phyloP scores from a whole-genome alignment of 1,140 invertebrate genomes.

The Bilobella aurantiaca region DNA sequence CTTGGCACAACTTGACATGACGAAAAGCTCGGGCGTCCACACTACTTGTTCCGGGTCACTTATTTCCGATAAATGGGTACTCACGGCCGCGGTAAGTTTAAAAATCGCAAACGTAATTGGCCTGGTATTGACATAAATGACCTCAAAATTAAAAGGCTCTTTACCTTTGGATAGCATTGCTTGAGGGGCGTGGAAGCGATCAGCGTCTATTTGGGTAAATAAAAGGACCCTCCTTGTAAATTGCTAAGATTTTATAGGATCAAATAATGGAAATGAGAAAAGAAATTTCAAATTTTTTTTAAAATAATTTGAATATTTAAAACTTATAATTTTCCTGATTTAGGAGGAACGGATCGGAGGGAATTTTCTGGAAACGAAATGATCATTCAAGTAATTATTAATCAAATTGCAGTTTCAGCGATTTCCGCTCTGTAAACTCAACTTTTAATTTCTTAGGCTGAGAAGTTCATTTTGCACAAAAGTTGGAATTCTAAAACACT shows the following conservation, averaged over 20 bases:
- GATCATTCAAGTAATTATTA: conserved; percentile 18
- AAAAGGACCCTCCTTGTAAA: too few species aligned
- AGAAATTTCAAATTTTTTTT: background rate
- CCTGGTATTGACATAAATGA: background rate
- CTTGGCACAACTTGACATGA: conserved; percentile 32
- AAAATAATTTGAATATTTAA: too few species aligned
- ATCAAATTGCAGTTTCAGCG: background rate
- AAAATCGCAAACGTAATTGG: conserved; percentile 10
- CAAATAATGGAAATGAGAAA: too few species aligned
- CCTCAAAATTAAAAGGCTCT: too few species aligned
- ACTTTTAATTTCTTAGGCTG: conserved; percentile 14
- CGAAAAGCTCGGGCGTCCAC: conserved; percentile 24
- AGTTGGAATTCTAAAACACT: conserved; percentile 28
- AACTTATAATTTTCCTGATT: background rate
- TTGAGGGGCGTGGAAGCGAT: conserved; percentile 22
- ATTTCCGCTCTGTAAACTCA: background rate
- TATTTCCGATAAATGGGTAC: conserved; percentile 21
- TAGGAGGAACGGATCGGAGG: conserved; percentile 27
- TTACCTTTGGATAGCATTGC: background rate
- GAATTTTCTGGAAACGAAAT: conserved; percentile 27
- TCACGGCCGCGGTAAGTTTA: conserved; percentile 31
- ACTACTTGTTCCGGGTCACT: conserved; percentile 31
- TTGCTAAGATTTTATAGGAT: too few species aligned
- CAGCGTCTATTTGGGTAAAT: conserved; percentile 24
- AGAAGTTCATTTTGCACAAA: conserved; percentile 30